Percentiles rank a stretch among this genome's conserved stretches.
Conservation (phyloP, 2,888 invertebrate genomes). For the Sylvicola cinctus region DNA sequence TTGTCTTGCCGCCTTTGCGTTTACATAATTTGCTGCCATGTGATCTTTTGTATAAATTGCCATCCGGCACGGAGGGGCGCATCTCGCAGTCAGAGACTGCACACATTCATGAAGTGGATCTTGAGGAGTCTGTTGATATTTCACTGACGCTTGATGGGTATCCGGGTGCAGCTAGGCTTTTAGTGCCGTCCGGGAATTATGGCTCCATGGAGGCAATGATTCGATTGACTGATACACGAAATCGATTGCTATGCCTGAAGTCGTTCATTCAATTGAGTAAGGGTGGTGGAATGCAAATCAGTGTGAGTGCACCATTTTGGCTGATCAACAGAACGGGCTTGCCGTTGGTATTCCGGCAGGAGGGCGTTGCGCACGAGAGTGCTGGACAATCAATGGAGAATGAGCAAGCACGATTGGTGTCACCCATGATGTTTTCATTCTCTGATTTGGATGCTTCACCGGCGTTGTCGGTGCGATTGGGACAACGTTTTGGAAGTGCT, state of each 20-base stretch:
- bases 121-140: slow-evolving; percentile 51
- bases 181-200: slow-evolving; percentile 25
- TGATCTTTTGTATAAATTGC: slow-evolving; percentile 44
- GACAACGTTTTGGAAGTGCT: slow-evolving; percentile 33
- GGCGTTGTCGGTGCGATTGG: slow-evolving; percentile 56
- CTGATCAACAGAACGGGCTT: slow-evolving; percentile 89
- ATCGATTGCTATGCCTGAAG: slow-evolving; percentile 53
- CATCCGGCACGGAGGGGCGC: slow-evolving; percentile 22
- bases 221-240: slow-evolving; percentile 50
- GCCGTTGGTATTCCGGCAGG: slow-evolving; percentile 88
- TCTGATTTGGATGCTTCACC: slow-evolving; percentile 73
- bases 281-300: slow-evolving; percentile 42
- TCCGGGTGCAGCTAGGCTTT: slow-evolving; percentile 43
- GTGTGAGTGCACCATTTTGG: slow-evolving; percentile 78
- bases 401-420: slow-evolving; percentile 79
- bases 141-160: slow-evolving; percentile 70
- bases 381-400: slow-evolving; percentile 90
- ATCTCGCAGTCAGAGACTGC: slow-evolving; percentile 27
- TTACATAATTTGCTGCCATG: slow-evolving; percentile 76
- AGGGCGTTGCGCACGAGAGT: slow-evolving; percentile 51
- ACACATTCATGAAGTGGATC: slow-evolving; percentile 38
- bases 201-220: slow-evolving; percentile 43
- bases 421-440: slow-evolving; percentile 85
- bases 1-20: slow-evolving; percentile 63
- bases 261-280: slow-evolving; percentile 38